Conservation (phyloP, 2,888 invertebrate species). For the Timandra comae region DNA sequence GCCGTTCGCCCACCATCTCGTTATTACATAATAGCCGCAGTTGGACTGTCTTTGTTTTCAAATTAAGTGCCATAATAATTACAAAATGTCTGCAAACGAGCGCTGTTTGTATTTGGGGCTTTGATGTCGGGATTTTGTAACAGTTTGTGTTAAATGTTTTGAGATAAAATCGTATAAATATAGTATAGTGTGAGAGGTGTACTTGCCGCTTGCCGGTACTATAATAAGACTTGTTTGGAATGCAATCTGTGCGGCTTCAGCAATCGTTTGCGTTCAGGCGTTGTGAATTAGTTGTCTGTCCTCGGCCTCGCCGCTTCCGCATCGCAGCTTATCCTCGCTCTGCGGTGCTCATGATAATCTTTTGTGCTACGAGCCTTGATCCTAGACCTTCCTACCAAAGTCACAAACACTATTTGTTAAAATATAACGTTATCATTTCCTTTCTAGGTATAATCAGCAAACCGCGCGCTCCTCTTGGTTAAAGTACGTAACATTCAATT, state of each 20-base stretch:
- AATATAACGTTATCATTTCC: constrained; percentile 59
- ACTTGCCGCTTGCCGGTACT: constrained; percentile 13
- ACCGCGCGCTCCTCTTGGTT: constrained; percentile 71
- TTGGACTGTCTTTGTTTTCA: constrained; percentile 54
- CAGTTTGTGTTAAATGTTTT: constrained; percentile 9
- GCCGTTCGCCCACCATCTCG: constrained; percentile 21
- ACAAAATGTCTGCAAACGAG: constrained; percentile 42
- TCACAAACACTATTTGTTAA: constrained; percentile 41
- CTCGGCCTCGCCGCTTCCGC: constrained; percentile 75
- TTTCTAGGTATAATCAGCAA: constrained; percentile 76
- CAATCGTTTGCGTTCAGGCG: constrained; percentile 40
- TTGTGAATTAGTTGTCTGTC: constrained; percentile 67
- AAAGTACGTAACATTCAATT: constrained; percentile 67
- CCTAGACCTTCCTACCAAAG: constrained; percentile 59
- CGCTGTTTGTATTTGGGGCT: too few species aligned
- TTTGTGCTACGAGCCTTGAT: constrained; percentile 64
- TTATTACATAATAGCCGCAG: too few species aligned
- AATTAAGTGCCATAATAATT: constrained; percentile 44
- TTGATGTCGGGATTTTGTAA: constrained; percentile 13
- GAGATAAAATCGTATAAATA: constrained; percentile 5
- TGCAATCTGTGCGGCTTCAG: constrained; percentile 42
- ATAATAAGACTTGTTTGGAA: constrained; percentile 7
- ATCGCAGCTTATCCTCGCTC: constrained; percentile 70
- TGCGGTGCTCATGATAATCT: constrained; percentile 65
- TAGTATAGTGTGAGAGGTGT: too few species aligned